Conservation (phyloP, 2,797 vertebrate species). For the Sebastes minor region DNA sequence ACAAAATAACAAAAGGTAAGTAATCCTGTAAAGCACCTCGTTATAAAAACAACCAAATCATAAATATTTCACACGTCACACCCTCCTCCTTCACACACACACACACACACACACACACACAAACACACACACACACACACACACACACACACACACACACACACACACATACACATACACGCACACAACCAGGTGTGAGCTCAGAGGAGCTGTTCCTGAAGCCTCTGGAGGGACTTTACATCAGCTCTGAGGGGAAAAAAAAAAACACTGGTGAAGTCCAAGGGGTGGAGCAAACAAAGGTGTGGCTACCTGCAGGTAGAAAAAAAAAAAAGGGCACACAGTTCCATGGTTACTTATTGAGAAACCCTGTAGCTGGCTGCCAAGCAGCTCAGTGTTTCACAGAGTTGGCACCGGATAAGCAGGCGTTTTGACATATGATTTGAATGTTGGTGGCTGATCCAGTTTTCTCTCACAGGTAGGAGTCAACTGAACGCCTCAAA, state of each 20-base stretch:
- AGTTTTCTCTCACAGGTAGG: background rate
- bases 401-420: no score
- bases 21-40: background rate
- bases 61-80: background rate
- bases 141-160: background rate
- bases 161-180: background rate
- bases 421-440: no score
- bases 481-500: background rate
- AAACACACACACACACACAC: background rate
- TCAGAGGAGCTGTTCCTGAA: background rate
- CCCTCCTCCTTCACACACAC: background rate
- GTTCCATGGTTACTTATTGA: background rate
- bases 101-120: background rate
- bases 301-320: conserved; percentile 32
- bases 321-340: no score
- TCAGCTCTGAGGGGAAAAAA: background rate
- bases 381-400: background rate
- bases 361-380: rapidly evolving
- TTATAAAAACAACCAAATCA: no score
- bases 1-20: background rate
- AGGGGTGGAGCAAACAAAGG: conserved; percentile 48
- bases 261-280: background rate
- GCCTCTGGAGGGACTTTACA: background rate
- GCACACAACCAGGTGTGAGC: background rate
- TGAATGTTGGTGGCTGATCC: no score